Evolutionary conservation across 64 coral and sea anemone species (phyloP).

Genomic region (Astreopora myriophthalma): DNA sequence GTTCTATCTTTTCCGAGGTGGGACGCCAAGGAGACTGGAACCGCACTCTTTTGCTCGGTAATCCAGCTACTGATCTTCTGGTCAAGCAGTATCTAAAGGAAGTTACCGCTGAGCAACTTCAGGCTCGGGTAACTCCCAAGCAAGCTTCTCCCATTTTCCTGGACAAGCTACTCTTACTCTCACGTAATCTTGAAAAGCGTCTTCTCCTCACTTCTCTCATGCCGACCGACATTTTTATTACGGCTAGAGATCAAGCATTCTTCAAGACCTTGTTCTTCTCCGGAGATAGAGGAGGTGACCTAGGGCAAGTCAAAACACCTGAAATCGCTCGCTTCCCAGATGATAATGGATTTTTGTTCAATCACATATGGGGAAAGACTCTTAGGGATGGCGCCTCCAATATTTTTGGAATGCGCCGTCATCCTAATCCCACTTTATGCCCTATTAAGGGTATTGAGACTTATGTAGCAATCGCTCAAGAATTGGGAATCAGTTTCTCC

Average conservation of each 20-base stretch:
- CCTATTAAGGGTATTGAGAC: neutral
- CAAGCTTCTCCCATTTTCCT: slow-evolving; percentile 46
- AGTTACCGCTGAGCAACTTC: slow-evolving; percentile 32
- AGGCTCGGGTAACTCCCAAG: neutral
- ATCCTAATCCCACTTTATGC: slow-evolving; percentile 23
- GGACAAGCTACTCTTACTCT: slow-evolving; percentile 2
- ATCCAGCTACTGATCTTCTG: neutral
- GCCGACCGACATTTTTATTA: neutral
- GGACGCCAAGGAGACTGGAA: slow-evolving; percentile 27
- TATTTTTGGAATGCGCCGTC: slow-evolving; percentile 23
- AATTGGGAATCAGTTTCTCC: neutral
- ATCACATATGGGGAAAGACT: slow-evolving; percentile 47
- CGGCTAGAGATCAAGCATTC: slow-evolving; percentile 7
- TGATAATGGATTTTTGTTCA: slow-evolving; percentile 35
- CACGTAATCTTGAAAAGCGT: neutral
- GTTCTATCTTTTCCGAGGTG: slow-evolving; percentile 39
- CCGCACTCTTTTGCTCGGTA: neutral
- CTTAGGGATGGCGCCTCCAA: slow-evolving; percentile 34
- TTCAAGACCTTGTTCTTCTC: slow-evolving; percentile 20
- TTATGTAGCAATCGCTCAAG: neutral
- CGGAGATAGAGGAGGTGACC: neutral
- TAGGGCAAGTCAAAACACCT: neutral
- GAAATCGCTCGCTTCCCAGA: neutral
- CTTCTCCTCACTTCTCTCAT: neutral
- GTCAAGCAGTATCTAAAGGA: slow-evolving; percentile 4